Base-by-base conservation (phyloP, 2,113 vertebrate species). In the Amblyornis subalaris region DNA sequence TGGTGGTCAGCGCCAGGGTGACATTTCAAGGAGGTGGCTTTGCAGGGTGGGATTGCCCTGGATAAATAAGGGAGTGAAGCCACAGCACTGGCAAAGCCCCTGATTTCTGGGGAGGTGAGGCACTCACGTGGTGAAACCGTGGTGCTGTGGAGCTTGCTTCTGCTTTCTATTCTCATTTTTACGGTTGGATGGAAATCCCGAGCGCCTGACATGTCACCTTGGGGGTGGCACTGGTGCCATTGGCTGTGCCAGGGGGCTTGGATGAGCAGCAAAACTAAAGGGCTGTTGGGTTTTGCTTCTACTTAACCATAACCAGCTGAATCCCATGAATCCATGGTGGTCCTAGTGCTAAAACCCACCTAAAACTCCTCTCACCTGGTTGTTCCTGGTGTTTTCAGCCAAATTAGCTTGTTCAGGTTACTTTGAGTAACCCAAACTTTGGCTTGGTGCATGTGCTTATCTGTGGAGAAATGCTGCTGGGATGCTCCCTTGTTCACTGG, bases 1-100 rank as follows among this genome's bases (percentile, higher is more conserved):
- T 42, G 51, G 10, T 3, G 14, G 1, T 1, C 8, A 25, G 11
- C 14, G 19, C 22, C 0, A 9, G 15, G 25, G 53, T 9, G 33
- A 14, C 26, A 3, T 38, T 58, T 31, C 2, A 4, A 42, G 50
- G 71, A 33, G 85, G 35, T 60, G 61, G 26, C 54, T 73, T 54
- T 19, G 47, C 44, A 16, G 58, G n/a, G 28, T 57, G 72, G 83
- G 64, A 10, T 44, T 31, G 24, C 9, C 31, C 35, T 29, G 64
- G 48, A 12, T 5, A 9, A 35, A 3, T 9, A 13, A 14, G 0
- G 0, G 53, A 29, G 60, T 0, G 9, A 35, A 14, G 60, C 14
- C 2, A 0, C 1, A 2, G 26, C 0, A 0, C 53, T 0, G 2
- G 45, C n/a, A 57, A 24, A 60, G 19, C 14, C 9, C 8, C 0